phyloP scores from a whole-genome alignment of 2,888 invertebrate species.

The Eremobia ochroleuca region DNA sequence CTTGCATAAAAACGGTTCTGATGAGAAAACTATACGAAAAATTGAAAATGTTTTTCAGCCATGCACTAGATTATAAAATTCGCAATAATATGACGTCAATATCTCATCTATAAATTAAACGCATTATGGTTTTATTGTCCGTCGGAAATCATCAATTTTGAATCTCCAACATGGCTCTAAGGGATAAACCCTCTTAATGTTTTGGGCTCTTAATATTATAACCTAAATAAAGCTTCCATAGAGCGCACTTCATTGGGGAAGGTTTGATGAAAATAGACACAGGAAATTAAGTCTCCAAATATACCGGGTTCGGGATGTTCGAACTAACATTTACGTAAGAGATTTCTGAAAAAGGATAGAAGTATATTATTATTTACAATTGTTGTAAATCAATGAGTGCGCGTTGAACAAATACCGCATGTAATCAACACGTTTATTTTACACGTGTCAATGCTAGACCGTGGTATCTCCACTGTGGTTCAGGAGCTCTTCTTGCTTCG shows the following conservation, averaged over 20 bases:
- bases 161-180: too few species aligned
- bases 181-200: too few species aligned
- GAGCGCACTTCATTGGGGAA: slow-evolving; percentile 46
- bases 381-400: slow-evolving; percentile 49
- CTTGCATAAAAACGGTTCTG: too few species aligned
- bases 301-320: slow-evolving; percentile 2
- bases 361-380: slow-evolving; percentile 36
- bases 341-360: neutral
- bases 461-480: slow-evolving; percentile 40
- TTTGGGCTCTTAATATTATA: slow-evolving; percentile 46
- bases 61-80: too few species aligned
- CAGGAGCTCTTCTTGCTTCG: slow-evolving; percentile 80
- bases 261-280: slow-evolving; percentile 3
- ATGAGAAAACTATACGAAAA: too few species aligned
- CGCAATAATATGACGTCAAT: too few species aligned
- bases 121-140: too few species aligned
- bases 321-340: slow-evolving; percentile 15
- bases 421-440: slow-evolving; percentile 34
- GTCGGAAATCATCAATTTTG: too few species aligned
- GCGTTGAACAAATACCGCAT: slow-evolving; percentile 48
- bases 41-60: too few species aligned
- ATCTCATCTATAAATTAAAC: too few species aligned
- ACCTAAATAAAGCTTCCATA: slow-evolving; percentile 67
- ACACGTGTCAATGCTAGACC: slow-evolving; percentile 25
- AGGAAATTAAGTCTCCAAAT: slow-evolving; percentile 29